A percentile compares a stretch with the other conserved stretches of the same genome.
Evolutionary conservation across 2,888 invertebrate genomes (phyloP).

Genomic region (Scrobipalpa costella): DNA sequence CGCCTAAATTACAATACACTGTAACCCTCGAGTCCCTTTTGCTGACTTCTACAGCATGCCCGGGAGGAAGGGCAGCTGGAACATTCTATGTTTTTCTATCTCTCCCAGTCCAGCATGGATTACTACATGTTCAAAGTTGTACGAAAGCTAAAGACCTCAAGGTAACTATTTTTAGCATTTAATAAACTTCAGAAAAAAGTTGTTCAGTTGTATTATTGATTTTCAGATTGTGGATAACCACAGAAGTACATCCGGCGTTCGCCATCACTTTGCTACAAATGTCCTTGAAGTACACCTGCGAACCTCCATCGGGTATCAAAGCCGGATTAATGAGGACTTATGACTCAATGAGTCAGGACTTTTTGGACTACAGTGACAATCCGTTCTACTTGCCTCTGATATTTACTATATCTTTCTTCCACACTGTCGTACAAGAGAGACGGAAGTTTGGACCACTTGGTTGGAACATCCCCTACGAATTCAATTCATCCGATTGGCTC

Average conservation of each 20-base stretch:
- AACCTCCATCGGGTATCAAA: slow-evolving; percentile 92
- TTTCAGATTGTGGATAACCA: slow-evolving; percentile 91
- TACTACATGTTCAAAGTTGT: no score
- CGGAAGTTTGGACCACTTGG: slow-evolving; percentile 94
- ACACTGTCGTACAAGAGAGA: slow-evolving; percentile 92
- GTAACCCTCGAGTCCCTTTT: no score
- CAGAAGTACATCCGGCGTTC: slow-evolving; percentile 88
- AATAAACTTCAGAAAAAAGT: no score
- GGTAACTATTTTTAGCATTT: no score
- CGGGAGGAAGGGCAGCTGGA: no score
- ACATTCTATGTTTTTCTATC: no score
- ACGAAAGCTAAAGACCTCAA: no score
- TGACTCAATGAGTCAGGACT: slow-evolving; percentile 90
- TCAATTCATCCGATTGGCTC: slow-evolving; percentile 93
- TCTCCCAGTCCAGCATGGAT: no score
- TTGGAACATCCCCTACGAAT: slow-evolving; percentile 96
- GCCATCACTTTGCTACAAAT: slow-evolving; percentile 92
- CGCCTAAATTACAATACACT: no score
- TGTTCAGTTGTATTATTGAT: neutral
- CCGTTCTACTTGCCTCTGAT: slow-evolving; percentile 90
- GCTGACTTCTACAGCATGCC: no score
- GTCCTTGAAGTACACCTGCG: slow-evolving; percentile 93
- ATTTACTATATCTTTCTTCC: slow-evolving; percentile 91
- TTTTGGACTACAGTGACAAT: slow-evolving; percentile 90
- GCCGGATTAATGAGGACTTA: slow-evolving; percentile 93